Base-by-base conservation (phyloP, 2,888 invertebrate genomes). In the Amphimallon solstitiale region DNA sequence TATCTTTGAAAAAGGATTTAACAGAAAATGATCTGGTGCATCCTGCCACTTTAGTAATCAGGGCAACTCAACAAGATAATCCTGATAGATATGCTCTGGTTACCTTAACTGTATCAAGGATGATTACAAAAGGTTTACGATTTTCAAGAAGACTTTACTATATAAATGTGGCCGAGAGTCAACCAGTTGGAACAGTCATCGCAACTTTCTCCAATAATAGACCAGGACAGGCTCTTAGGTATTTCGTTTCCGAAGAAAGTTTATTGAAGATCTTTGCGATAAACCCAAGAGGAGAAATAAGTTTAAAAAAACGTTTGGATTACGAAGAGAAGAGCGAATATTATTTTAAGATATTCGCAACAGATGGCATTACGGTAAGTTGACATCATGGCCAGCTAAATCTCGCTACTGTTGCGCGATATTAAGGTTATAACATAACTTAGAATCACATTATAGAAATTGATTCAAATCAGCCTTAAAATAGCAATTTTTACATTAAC, bases 81-180 rank as follows among this genome's bases (percentile, higher is more conserved):
- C 85, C 91, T 0, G 95, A 95, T 84, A 88, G 94, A 60, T 94
- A 94, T 80, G 93, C 95, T 0, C 84, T 96, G 67, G 91, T 93
- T 0, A 95, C 95, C 0, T 85, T 96, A 61, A 88, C 91, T 10
- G 85, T 95, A 68, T 84, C 86, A 14, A 83, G 85, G 45, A 83
- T 85, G 68, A 81, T 82, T 1, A 52, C 67, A 1, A 69, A 80
- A 76, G 75, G 83, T 72, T 75, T 83, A 37, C 86, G 87, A 72
- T 95, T 95, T 84, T 83, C 90, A 12, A 89, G 91, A 71, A 86
- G 88, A 56, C 86, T 88, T 67, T 95, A 90, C 82, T 81, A 86
- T 56, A 88, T 91, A 66, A 88, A 86, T 21, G 90, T 92, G 15
- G 86, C 91, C 29, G 96, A 96, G 83, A 91, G 91, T 75, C 86